phyloP scores from a whole-genome alignment of 2,113 vertebrate genomes.

The Chionodraco myersi region DNA sequence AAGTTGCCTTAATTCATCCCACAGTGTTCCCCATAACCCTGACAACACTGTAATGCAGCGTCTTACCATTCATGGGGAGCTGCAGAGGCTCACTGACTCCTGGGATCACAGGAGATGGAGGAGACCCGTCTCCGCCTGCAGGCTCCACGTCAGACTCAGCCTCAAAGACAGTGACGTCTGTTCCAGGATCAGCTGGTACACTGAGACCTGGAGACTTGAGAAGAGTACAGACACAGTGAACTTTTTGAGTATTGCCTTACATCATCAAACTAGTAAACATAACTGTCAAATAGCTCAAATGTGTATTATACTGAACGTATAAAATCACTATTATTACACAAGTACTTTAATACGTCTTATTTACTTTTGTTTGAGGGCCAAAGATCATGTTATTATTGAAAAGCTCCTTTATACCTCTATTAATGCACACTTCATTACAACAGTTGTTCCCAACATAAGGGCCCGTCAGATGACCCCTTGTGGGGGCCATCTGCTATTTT shows the following conservation, averaged over 20 bases:
- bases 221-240: neutral
- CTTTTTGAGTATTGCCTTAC: neutral
- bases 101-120: slow-evolving; percentile 37
- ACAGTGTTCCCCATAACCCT: slow-evolving; percentile 30
- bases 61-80: slow-evolving; percentile 68
- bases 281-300: too few species aligned
- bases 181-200: slow-evolving; percentile 28
- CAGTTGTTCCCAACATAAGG: neutral
- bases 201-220: slow-evolving; percentile 53
- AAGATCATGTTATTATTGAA: neutral
- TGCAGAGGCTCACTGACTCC: slow-evolving; percentile 36
- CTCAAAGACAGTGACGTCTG: neutral
- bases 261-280: neutral
- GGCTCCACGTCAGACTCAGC: slow-evolving; percentile 22
- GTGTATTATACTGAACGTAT: neutral
- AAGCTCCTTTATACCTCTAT: neutral
- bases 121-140: slow-evolving; percentile 28
- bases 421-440: neutral
- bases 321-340: neutral
- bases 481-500: neutral
- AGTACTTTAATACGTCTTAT: neutral
- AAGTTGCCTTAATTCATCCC: slow-evolving; percentile 56
- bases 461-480: neutral
- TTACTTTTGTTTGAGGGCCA: neutral
- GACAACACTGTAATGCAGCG: slow-evolving; percentile 27